Conservation (phyloP, 1,140 invertebrate genomes). For the Drosophila ambigua region DNA sequence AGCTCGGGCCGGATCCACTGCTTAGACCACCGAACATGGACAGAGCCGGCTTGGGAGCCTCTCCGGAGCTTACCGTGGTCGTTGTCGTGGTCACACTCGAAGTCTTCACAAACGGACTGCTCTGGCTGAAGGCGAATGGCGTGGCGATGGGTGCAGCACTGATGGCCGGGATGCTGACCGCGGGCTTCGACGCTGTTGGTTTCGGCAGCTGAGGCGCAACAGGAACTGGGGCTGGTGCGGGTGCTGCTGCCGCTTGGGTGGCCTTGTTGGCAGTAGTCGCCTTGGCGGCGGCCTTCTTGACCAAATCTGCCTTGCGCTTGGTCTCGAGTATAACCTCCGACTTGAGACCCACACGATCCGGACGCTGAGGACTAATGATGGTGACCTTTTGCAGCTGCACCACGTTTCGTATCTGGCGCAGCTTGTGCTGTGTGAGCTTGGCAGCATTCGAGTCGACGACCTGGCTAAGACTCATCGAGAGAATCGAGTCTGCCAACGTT, state of each 20-base stretch:
- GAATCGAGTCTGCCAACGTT: conserved; percentile 75
- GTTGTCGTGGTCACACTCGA: conserved; percentile 34
- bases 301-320: conserved; percentile 54
- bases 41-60: conserved; percentile 32
- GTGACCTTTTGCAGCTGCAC: conserved; percentile 59
- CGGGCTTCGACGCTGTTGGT: conserved; percentile 30
- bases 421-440: conserved; percentile 60
- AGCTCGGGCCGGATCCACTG: conserved; percentile 36
- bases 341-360: conserved; percentile 74
- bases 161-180: background rate
- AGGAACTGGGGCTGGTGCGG: conserved; percentile 13
- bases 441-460: conserved; percentile 54
- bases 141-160: conserved; percentile 3
- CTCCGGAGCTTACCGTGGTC: conserved; percentile 36
- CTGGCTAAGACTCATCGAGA: conserved; percentile 68
- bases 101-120: conserved; percentile 62
- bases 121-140: conserved; percentile 57
- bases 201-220: conserved; percentile 11
- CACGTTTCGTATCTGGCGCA: conserved; percentile 56
- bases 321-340: conserved; percentile 81
- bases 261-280: conserved; percentile 48
- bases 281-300: conserved; percentile 51
- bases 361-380: conserved; percentile 75
- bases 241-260: conserved; percentile 36
- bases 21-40: conserved; percentile 39